Evolutionary conservation across 2,113 vertebrate species (phyloP).

Genomic region (Siphamia tubifer): DNA sequence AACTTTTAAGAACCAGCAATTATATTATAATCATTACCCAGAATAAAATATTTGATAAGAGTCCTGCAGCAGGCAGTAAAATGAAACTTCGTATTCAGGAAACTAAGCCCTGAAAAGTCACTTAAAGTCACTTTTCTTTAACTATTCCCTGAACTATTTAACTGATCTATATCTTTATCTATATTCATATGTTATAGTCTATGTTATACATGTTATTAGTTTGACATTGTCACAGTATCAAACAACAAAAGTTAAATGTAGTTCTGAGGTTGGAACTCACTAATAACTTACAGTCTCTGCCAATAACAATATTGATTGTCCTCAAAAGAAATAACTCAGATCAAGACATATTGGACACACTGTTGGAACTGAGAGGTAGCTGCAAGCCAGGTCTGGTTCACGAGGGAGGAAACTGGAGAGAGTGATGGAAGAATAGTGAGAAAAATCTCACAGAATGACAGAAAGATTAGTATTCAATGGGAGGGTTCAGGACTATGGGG

Average conservation of each 20-base stretch:
- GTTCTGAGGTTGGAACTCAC: constrained; percentile 38
- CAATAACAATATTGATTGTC: constrained; percentile 79
- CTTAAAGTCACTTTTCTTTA: background rate
- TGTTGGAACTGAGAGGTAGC: constrained; percentile 54
- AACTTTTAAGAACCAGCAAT: constrained; percentile 15
- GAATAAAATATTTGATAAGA: constrained; percentile 1
- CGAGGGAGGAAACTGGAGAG: constrained; percentile 65
- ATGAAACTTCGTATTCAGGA: background rate
- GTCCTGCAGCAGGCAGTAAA: constrained; percentile 20
- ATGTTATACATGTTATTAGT: background rate
- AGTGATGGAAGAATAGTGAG: constrained; percentile 55
- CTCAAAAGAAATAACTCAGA: constrained; percentile 65
- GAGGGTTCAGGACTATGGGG: constrained; percentile 53
- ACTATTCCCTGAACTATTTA: too few species aligned
- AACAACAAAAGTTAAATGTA: background rate
- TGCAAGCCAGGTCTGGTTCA: constrained; percentile 51
- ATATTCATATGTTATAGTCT: too few species aligned
- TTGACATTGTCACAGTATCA: background rate
- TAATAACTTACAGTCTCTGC: constrained; percentile 69
- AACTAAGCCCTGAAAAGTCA: background rate
- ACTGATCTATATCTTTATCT: too few species aligned
- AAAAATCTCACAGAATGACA: constrained; percentile 54
- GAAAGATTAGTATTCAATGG: constrained; percentile 61
- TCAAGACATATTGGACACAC: constrained; percentile 68
- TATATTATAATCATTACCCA: constrained; percentile 3